Evolutionary conservation across 2,113 vertebrate genomes (phyloP), one percentile per base, ranked within the genome.

Genomic region (Ceyx melanurus): DNA sequence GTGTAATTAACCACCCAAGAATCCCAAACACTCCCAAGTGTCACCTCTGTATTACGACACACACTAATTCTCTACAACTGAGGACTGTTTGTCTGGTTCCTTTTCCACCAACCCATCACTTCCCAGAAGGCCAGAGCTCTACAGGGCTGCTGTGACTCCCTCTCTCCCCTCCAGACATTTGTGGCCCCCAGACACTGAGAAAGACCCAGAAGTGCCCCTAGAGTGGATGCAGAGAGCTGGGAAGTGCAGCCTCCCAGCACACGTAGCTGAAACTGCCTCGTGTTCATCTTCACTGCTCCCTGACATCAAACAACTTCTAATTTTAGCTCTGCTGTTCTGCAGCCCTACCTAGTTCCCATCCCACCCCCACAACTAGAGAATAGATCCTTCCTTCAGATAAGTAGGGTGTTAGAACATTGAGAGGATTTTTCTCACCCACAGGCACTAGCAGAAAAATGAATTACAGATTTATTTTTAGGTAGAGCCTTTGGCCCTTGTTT

Each of bases 291-390:
- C 40, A 1, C 89, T 82, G 84, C 91, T 91, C 86, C 81, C 84
- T 93, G 71, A 93, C 91, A 95, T 94, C 84, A 90, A 96, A 89
- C 71, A 46, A 40, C 42, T 82, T 8, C 92, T 96, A 94, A 94
- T 91, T 95, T 96, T 94, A 96, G 89, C 82, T 75, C 85, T 60
- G 87, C 94, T 93, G 76, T 93, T 94, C 94, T 93, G 42, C 66
- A 96, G 91, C 92, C 78, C 85, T 95, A 95, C 95, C 94, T 94
- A 95, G 91, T 77, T 95, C 91, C 87, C 82, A 91, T 85, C 91
- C 91, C 91, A 93, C 94, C 91, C 94, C 92, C 94, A 94, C 91
- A 72, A 91, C 89, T 75, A 89, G 16, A 96, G 80, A 94, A 96
- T 96, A 96, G 85, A 93, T 93, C 84, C 82, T 95, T 91, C 93